These are phyloP conservation scores for Myzus persicae DNA, from an alignment of 1,140 invertebrate species.

Conservation along the genomic window DNA sequence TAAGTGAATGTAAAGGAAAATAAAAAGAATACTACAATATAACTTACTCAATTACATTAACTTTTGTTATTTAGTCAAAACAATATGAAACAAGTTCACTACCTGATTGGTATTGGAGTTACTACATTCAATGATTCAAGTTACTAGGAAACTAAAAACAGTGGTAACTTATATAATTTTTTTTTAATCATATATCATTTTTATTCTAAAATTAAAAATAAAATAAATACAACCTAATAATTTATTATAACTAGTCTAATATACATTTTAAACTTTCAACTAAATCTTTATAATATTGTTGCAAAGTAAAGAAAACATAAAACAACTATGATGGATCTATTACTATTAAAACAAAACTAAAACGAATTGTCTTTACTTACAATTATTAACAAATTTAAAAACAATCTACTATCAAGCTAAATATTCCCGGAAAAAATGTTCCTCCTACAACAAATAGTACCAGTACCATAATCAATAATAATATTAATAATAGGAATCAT, in stretches of 20 bases:
- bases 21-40: not conserved
- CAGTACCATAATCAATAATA: slow-evolving; percentile 57
- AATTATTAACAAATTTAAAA: slow-evolving; percentile 53
- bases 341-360: slow-evolving; percentile 47
- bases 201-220: slow-evolving; percentile 58
- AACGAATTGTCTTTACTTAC: slow-evolving; percentile 47
- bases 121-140: slow-evolving; percentile 5
- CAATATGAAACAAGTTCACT: not conserved
- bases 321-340: slow-evolving; percentile 30
- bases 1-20: not conserved
- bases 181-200: slow-evolving; percentile 36
- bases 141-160: slow-evolving; percentile 25
- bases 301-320: slow-evolving; percentile 53
- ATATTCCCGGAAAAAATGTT: slow-evolving; percentile 32
- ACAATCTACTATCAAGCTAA: slow-evolving; percentile 49
- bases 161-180: slow-evolving; percentile 25
- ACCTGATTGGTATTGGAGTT: not conserved
- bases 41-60: not conserved
- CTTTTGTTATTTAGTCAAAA: not conserved
- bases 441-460: slow-evolving; percentile 54
- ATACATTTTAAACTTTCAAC: slow-evolving; percentile 54
- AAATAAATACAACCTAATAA: slow-evolving; percentile 57
- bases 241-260: slow-evolving; percentile 52
- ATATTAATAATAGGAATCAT: slow-evolving; percentile 59
- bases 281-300: slow-evolving; percentile 54